These are phyloP conservation scores for Camelus dromedarius DNA, from an alignment of 2,113 vertebrate species.

Conservation along the genomic window DNA sequence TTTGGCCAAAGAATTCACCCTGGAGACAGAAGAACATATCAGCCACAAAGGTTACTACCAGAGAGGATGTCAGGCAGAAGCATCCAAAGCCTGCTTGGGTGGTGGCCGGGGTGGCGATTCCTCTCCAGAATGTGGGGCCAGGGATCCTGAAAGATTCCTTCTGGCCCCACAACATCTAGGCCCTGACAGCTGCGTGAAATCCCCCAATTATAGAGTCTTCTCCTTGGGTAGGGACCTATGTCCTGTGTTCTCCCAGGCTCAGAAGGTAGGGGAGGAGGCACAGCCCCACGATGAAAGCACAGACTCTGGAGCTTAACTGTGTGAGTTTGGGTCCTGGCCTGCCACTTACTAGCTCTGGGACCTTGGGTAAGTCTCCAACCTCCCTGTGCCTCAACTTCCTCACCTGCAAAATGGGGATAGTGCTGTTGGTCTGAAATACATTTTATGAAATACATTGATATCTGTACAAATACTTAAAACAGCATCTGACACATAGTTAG, in stretches of 20 bases:
- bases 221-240: not conserved
- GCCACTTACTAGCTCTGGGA: not conserved
- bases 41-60: not conserved
- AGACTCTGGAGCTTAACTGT: not conserved
- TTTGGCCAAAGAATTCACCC: conserved; percentile 84
- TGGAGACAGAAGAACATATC: conserved; percentile 47
- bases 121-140: not conserved
- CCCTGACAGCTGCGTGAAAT: not conserved
- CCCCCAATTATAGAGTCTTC: too few relatives aligned
- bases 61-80: not conserved
- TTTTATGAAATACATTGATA: not conserved
- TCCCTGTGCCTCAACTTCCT: not conserved
- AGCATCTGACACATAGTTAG: not conserved
- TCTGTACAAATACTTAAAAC: not conserved
- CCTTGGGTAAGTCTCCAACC: not conserved
- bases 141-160: not conserved
- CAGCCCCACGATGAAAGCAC: not conserved
- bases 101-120: not conserved
- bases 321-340: not conserved
- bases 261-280: not conserved
- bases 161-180: not conserved
- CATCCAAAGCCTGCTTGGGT: not conserved
- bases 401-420: not conserved
- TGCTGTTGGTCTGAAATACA: not conserved
- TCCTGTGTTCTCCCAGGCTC: not conserved